phyloP scores from a whole-genome alignment of 2,113 vertebrate genomes.

The Gasterosteus nipponicus region DNA sequence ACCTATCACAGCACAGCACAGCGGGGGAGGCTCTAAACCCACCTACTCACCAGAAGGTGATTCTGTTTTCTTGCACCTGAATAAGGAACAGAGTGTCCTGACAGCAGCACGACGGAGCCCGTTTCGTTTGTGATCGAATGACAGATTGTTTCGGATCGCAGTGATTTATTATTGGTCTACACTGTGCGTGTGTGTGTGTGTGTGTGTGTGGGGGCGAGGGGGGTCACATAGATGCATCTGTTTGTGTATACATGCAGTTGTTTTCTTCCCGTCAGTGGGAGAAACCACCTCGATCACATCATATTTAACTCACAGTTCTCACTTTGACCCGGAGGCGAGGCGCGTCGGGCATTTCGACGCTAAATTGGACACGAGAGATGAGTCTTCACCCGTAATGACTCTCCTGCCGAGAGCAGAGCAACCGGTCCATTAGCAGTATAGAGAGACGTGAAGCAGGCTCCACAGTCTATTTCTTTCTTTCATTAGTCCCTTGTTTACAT shows the following conservation, averaged over 20 bases:
- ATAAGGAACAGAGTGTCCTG: conserved; percentile 40
- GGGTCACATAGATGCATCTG: not conserved
- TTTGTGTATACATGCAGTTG: conserved; percentile 1
- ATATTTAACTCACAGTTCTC: conserved; percentile 39
- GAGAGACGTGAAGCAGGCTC: conserved; percentile 35
- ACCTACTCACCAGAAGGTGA: conserved; percentile 16
- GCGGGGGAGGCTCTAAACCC: conserved; percentile 32
- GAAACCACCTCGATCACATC: conserved; percentile 39
- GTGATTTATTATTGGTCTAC: conserved; percentile 25
- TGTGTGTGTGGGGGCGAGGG: not conserved
- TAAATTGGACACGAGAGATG: conserved; percentile 68
- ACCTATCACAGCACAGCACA: conserved; percentile 52
- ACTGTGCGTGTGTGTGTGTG: not conserved
- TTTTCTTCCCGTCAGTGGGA: conserved; percentile 31
- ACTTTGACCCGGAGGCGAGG: conserved; percentile 45
- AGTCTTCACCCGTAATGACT: conserved; percentile 65
- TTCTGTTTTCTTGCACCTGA: conserved; percentile 10
- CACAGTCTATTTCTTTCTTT: conserved; percentile 64
- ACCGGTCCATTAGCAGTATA: conserved; percentile 63
- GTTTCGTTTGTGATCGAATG: conserved; percentile 18
- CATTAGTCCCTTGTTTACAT: conserved; percentile 70
- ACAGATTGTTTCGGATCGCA: conserved; percentile 2
- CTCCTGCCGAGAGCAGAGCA: conserved; percentile 52
- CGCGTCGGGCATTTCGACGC: conserved; percentile 58
- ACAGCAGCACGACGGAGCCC: conserved; percentile 9